phyloP scores from a whole-genome alignment of 2,113 vertebrate genomes.

The Pollachius pollachius region DNA sequence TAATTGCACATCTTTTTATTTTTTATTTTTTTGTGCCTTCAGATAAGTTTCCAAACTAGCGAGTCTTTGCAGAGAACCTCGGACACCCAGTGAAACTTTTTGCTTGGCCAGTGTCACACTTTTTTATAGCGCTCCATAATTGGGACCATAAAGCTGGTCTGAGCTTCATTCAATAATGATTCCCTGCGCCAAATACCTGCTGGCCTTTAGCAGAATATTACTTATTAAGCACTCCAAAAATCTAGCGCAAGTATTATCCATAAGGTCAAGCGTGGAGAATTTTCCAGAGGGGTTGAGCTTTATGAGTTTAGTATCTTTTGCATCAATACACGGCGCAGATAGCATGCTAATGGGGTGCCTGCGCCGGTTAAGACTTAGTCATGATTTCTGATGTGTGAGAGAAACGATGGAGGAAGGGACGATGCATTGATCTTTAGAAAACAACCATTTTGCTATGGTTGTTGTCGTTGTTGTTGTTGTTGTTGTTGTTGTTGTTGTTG shows the following conservation, averaged over 20 bases:
- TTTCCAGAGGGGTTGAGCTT: constrained; percentile 60
- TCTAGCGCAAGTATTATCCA: constrained; percentile 67
- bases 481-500: no score
- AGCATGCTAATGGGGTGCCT: constrained; percentile 59
- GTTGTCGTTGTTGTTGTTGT: no score
- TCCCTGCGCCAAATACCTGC: constrained; percentile 67
- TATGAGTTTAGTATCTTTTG: constrained; percentile 61
- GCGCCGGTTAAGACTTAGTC: constrained; percentile 31
- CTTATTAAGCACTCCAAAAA: constrained; percentile 70
- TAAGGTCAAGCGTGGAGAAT: constrained; percentile 76
- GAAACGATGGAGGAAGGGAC: no score
- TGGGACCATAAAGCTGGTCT: constrained; percentile 70
- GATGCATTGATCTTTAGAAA: no score
- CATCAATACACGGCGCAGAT: constrained; percentile 54
- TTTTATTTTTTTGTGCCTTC: constrained; percentile 27
- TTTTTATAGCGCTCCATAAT: constrained; percentile 66
- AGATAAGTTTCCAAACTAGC: constrained; percentile 54
- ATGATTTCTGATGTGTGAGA: no score
- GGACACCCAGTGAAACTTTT: constrained; percentile 57
- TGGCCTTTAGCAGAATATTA: constrained; percentile 73
- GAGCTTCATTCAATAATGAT: constrained; percentile 69
- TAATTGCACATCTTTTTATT: constrained; percentile 55
- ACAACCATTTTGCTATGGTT: no score
- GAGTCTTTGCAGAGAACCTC: constrained; percentile 49
- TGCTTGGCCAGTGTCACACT: constrained; percentile 47